Base-by-base conservation (phyloP, 2,113 vertebrate species). In the Telmatochromis brichardi region DNA sequence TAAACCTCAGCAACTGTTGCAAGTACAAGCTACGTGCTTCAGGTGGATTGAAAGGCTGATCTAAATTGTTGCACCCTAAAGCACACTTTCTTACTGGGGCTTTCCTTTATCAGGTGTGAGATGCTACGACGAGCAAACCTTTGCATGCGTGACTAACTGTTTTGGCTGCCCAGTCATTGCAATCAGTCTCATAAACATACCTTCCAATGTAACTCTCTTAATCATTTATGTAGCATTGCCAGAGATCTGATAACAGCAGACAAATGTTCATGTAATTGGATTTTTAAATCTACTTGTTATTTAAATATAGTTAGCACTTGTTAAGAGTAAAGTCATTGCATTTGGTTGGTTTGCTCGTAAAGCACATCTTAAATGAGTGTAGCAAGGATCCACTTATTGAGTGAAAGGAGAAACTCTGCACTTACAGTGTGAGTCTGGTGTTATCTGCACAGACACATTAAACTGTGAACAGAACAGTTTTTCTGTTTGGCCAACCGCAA, bases 1-100 rank as follows among this genome's bases (percentile, higher is more conserved):
- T 65, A 83, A 78, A 65, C 78, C 73, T 82, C 63, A 31, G 40
- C 88, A 92, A 86, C 87, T 89, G 85, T 89, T 88, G 83, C 76
- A 82, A 86, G 53, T 65, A 73, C n/a, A 90, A 85, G 86, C 31
- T 71, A 26, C 3, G n/a, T 31, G 19, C 57, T 57, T 89, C 90
- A 83, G 79, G 82, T 90, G 60, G 81, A 80, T 82, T 91, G 26
- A 80, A 81, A 85, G 26, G 47, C 13, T 84, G 31, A 86, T 92
- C 85, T 83, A 45, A 81, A 76, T 28, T 60, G 82, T 87, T 87
- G 73, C 88, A 54, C 19, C 84, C 55, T 81, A 65, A 73, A 79
- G 83, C 55, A 68, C 17, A 63, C n/a, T 79, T 33, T 76, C 21
- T 19, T 84, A 84, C 28, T 73, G 78, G 84, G 21, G n/a, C 31